Evolutionary conservation across 2,113 vertebrate genomes (phyloP), one percentile per base, ranked within the genome.

Genomic region (Oryzias melastigma): DNA sequence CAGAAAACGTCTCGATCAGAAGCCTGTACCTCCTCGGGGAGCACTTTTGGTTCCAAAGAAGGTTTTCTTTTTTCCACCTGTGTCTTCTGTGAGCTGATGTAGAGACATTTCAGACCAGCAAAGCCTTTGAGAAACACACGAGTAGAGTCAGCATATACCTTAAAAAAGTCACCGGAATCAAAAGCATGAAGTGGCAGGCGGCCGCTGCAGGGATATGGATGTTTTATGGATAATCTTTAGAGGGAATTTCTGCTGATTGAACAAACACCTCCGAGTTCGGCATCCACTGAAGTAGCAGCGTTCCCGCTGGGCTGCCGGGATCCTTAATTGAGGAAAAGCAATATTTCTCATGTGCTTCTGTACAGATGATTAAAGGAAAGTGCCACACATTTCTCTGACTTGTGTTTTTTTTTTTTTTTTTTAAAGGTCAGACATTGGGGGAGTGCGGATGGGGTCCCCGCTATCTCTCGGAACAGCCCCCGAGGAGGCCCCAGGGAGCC

Each of bases 381-480:
- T 80, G 77, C 67, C 84, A 84, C 75, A 84, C 52, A 70, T 71
- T 74, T 73, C 58, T 75, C 58, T 75, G 76, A 83, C 73, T 85
- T 78, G 81, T 79, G 78, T 35, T 35, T 35, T 13, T 35, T 29
- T 29, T 29, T 6, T 29, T 29, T 29, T 85, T 83, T 76, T 68
- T 68, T 78, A 85, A 87, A 89, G 83, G 85, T 83, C 81, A 84
- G 67, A 70, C 73, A 57, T 29, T 29, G 27, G 14, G 56, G 1
- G 55, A 52, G 57, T 48, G 63, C 55, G 55, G 52, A 59, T 69
- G 68, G 75, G 73, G 70, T 73, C 72, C 73, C 64, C 5, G 63
- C 77, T 85, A 87, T 85, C 83, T 80, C 71, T 71, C 49, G 66
- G 64, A 78, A 80, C 73, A 84, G 84, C 77, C 76, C 75, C 35